These are phyloP conservation scores for Dicaeum eximium DNA, from an alignment of 2,113 vertebrate genomes.

Conservation along the genomic window DNA sequence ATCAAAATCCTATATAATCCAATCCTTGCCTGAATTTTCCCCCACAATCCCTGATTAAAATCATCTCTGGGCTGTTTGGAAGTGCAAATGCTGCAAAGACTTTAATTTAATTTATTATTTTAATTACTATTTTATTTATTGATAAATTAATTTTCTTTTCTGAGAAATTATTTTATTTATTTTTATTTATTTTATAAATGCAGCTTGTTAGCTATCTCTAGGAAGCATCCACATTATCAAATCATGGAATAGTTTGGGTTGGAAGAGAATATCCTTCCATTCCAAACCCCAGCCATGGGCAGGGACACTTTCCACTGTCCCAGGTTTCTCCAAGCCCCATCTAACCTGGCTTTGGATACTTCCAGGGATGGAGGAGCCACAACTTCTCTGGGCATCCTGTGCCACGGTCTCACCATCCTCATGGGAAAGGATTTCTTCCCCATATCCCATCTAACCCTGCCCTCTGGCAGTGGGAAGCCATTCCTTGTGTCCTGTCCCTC, in stretches of 20 bases:
- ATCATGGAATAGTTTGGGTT: background rate
- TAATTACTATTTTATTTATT: background rate
- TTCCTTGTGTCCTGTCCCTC: rapidly evolving
- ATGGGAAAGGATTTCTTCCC: background rate
- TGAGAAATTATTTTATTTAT: background rate
- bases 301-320: background rate
- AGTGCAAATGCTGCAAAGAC: background rate
- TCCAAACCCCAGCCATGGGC: background rate
- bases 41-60: background rate
- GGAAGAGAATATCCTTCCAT: background rate
- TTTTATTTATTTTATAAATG: background rate
- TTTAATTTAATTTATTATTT: background rate
- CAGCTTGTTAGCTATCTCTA: background rate
- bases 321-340: background rate
- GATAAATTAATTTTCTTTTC: background rate
- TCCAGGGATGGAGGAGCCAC: background rate
- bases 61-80: background rate
- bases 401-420: background rate
- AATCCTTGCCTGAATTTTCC: background rate
- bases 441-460: rapidly evolving
- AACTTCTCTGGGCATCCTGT: background rate
- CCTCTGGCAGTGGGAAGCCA: background rate
- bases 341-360: rapidly evolving
- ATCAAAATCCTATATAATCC: background rate
- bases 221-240: background rate